phyloP scores from a whole-genome alignment of 2,113 vertebrate species.

The Machaerirhynchus nigripectus region DNA sequence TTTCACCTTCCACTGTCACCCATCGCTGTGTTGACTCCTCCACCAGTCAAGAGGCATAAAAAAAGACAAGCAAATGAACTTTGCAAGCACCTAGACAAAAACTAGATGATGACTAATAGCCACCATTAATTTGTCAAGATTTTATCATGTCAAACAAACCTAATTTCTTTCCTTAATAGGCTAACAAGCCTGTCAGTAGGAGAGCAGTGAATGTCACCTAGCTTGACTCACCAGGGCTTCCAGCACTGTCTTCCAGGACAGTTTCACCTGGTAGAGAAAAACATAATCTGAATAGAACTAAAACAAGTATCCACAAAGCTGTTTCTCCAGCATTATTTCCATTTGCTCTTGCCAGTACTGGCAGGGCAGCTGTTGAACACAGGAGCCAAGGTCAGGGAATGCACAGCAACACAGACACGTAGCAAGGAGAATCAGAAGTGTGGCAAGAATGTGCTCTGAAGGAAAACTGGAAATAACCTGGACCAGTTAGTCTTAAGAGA shows the following conservation, averaged over 20 bases:
- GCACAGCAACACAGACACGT: not conserved
- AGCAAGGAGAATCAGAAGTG: not conserved
- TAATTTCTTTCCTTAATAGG: not conserved
- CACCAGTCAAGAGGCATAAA: not conserved
- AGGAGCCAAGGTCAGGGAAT: not conserved
- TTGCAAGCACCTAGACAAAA: not conserved
- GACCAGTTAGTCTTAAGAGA: not conserved
- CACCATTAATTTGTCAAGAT: not conserved
- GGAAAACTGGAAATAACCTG: not conserved
- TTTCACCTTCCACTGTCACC: not conserved
- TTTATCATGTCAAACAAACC: not conserved
- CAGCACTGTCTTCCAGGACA: not conserved
- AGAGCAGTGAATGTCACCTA: not conserved
- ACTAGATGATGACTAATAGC: not conserved
- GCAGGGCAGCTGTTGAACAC: not conserved
- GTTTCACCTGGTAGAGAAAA: not conserved
- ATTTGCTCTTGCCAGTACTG: not conserved
- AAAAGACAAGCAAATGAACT: not conserved
- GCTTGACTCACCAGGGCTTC: not conserved
- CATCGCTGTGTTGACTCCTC: rapidly evolving
- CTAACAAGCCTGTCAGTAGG: not conserved
- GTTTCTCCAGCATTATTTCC: not conserved
- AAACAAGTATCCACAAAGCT: not conserved
- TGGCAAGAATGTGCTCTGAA: not conserved
- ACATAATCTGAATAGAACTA: not conserved